A percentile compares a stretch with the other conserved stretches of the same genome.
These are phyloP conservation scores for Campoplex nolae DNA, from an alignment of 2,888 invertebrate genomes.

Conservation along the genomic window DNA sequence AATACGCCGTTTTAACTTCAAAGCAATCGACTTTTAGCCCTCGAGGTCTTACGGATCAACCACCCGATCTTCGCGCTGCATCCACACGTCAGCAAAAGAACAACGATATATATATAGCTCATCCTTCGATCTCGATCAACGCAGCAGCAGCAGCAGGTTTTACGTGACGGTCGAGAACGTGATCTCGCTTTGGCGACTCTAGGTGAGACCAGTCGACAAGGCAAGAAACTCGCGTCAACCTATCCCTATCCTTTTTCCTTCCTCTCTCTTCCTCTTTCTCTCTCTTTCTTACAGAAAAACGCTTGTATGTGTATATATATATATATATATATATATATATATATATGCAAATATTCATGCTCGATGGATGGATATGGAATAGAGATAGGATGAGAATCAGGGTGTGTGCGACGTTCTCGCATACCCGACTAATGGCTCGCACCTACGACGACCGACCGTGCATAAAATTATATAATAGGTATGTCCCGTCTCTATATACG, in stretches of 20 bases:
- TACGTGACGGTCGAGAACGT: slow-evolving; percentile 39
- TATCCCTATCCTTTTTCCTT: background rate
- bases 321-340: background rate
- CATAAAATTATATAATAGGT: slow-evolving; percentile 67
- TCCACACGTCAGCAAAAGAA: slow-evolving; percentile 27
- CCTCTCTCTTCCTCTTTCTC: background rate
- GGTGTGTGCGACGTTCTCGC: slow-evolving; percentile 57
- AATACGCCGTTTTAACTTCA: background rate
- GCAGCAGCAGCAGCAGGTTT: slow-evolving; percentile 42
- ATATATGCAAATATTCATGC: background rate
- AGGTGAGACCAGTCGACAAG: slow-evolving; percentile 14
- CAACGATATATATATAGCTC: slow-evolving; percentile 38
- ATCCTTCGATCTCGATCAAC: slow-evolving; percentile 51
- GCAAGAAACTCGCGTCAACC: slow-evolving; percentile 41
- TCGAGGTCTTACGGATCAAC: slow-evolving; percentile 13
- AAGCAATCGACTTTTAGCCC: slow-evolving; percentile 3
- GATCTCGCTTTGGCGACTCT: slow-evolving; percentile 36
- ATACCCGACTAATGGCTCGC: slow-evolving; percentile 70
- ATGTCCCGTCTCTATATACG: slow-evolving; percentile 48
- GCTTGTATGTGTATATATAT: background rate
- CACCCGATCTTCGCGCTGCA: slow-evolving; percentile 23
- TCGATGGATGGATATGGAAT: slow-evolving; percentile 21
- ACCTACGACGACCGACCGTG: slow-evolving; percentile 70
- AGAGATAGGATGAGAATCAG: slow-evolving; percentile 42
- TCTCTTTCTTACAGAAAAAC: background rate